A percentile compares a stretch with the other conserved stretches of the same genome.
phyloP scores from a whole-genome alignment of 2,888 invertebrate species.

The Prosapia bicincta region DNA sequence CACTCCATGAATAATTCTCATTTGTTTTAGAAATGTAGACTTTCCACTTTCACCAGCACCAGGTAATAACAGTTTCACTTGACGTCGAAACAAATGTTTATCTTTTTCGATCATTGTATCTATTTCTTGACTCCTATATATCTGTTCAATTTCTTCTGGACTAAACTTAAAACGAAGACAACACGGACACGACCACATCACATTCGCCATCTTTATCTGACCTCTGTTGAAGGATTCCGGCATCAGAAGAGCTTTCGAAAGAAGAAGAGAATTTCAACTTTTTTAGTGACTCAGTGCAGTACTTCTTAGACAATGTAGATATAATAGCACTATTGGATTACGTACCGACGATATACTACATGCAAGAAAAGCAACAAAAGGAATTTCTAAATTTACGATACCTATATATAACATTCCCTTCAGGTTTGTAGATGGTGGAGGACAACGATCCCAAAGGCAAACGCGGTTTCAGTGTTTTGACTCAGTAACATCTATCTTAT shows the following conservation, averaged over 20 bases:
- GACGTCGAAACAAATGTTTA: constrained; percentile 74
- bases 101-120: constrained; percentile 84
- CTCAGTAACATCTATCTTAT: constrained; percentile 94
- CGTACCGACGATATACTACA: constrained; percentile 94
- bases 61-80: constrained; percentile 85
- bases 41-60: constrained; percentile 92
- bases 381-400: constrained; percentile 93
- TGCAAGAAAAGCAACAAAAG: constrained; percentile 97
- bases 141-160: constrained; percentile 85
- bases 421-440: constrained; percentile 92
- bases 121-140: constrained; percentile 80
- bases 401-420: constrained; percentile 95
- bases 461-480: constrained; percentile 99
- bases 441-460: constrained; percentile 95
- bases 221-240: too few species aligned
- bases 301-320: too few species aligned
- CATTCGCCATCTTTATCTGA: constrained; percentile 60
- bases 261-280: too few species aligned
- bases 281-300: too few species aligned
- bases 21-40: constrained; percentile 91
- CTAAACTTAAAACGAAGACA: constrained; percentile 80
- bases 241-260: too few species aligned
- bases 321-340: too few species aligned
- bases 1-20: constrained; percentile 92
- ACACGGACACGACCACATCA: constrained; percentile 71